Evolutionary conservation across 2,797 vertebrate genomes (phyloP), one percentile per base, ranked within the genome.

Genomic region (Monodelphis domestica): DNA sequence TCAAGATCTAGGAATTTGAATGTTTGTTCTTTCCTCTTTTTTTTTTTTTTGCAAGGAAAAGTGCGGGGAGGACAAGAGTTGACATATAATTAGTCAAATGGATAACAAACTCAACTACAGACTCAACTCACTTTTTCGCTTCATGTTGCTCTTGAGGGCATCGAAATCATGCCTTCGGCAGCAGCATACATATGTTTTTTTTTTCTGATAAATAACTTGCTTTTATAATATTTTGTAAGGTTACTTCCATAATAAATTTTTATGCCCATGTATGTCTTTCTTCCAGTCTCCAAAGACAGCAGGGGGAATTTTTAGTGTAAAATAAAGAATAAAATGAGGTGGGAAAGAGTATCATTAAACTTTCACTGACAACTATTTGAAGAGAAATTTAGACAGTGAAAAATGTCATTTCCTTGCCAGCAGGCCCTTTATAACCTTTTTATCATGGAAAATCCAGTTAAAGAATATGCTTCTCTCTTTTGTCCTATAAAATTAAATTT

Each of bases 321-420:
- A 96, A 94, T 88, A 1, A 90, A 92, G 94, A 95, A 89, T 30
- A 94, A 24, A 94, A 91, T 28, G 0, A 50, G 54, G 93, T 91
- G 94, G n/a, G 11, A 70, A 9, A 93, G 21, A 90, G 55, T 1
- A 90, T 90, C 0, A 89, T 53, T 93, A 95, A 97, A 1, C 89
- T 54, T 52, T 91, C 95, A 97, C 87, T 45, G 63, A 90, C 92
- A 98, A 98, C 98, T 98, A 98, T 98, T 98, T 98, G 95, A 95
- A 96, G 95, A 97, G 95, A 98, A 97, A 97, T 98, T 98, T 98
- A 98, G 92, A 97, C 97, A 95, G 98, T 33, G 96, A 97, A 95
- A 92, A 96, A 98, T 97, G 97, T 98, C 78, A 96, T 95, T 96
- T 97, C 97, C 52, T 95, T 57, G 95, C 84, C 91, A 89, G 50